Conservation (phyloP, 1,140 invertebrate species). For the Monochamus saltuarius region DNA sequence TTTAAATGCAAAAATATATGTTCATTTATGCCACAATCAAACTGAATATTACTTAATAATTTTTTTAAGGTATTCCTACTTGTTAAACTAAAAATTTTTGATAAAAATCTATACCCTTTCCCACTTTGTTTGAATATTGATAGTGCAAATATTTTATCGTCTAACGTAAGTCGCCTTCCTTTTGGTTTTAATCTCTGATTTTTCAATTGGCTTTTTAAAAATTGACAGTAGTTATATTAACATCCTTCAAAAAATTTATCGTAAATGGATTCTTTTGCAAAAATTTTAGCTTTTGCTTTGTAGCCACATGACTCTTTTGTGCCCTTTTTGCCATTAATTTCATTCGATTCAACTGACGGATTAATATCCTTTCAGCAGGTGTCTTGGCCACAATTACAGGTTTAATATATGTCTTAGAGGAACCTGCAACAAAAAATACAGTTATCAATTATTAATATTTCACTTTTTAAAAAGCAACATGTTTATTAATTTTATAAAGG, state of each 20-base stretch:
- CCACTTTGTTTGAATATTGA: constrained; percentile 37
- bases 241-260: constrained; percentile 9
- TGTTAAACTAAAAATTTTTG: constrained; percentile 28
- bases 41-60: constrained; percentile 32
- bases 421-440: too few relatives aligned
- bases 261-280: too few relatives aligned
- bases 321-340: too few relatives aligned
- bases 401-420: too few relatives aligned
- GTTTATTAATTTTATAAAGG: too few relatives aligned
- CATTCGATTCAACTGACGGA: too few relatives aligned
- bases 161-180: constrained; percentile 29
- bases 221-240: constrained; percentile 12
- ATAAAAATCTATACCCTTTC: constrained; percentile 33
- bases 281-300: too few relatives aligned
- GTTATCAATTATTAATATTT: too few relatives aligned
- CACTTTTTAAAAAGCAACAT: too few relatives aligned
- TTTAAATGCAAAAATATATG: constrained; percentile 21
- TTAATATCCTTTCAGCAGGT: too few relatives aligned
- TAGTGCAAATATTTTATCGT: constrained; percentile 38
- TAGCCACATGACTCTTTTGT: too few relatives aligned
- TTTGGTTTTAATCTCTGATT: constrained; percentile 11
- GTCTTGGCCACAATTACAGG: too few relatives aligned
- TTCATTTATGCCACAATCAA: constrained; percentile 37
- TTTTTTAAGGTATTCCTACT: constrained; percentile 29
- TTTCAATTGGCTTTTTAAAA: constrained; percentile 23